These are phyloP conservation scores for Lepus europaeus DNA, from an alignment of 2,113 vertebrate genomes.

Conservation along the genomic window DNA sequence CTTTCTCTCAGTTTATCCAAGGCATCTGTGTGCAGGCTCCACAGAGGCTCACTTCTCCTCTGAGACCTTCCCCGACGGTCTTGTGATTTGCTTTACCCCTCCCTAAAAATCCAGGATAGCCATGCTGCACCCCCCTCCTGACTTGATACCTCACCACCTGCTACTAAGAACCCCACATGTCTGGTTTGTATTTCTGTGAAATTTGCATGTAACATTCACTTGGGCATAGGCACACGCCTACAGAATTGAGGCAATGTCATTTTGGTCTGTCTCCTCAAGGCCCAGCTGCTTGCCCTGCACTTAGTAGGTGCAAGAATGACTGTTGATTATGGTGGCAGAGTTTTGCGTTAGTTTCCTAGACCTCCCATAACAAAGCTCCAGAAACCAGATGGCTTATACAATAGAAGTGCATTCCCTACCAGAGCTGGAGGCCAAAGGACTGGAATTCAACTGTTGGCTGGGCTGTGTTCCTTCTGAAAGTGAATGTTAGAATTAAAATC, in stretches of 20 bases:
- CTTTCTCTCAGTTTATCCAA: neutral
- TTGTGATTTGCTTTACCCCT: neutral
- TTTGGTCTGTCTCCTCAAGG: neutral
- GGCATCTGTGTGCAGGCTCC: neutral
- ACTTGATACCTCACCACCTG: neutral
- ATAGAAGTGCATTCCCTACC: neutral
- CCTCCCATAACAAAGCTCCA: neutral
- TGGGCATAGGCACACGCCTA: neutral
- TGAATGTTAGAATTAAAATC: slow-evolving; percentile 27
- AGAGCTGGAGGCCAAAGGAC: neutral
- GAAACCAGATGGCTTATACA: neutral
- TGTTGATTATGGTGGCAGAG: neutral
- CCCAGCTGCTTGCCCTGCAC: neutral
- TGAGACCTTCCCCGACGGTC: neutral
- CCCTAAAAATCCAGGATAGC: neutral
- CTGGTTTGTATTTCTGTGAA: neutral
- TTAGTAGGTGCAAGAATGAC: neutral
- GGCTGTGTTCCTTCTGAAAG: no score
- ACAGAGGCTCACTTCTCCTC: neutral
- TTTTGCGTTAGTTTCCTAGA: neutral
- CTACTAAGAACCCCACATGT: neutral
- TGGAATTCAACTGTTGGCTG: neutral
- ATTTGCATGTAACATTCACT: no score
- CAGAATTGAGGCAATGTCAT: neutral
- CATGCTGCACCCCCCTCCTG: neutral